Evolutionary conservation across 2,888 invertebrate genomes (phyloP).

Genomic region (Thereva nobilitata): DNA sequence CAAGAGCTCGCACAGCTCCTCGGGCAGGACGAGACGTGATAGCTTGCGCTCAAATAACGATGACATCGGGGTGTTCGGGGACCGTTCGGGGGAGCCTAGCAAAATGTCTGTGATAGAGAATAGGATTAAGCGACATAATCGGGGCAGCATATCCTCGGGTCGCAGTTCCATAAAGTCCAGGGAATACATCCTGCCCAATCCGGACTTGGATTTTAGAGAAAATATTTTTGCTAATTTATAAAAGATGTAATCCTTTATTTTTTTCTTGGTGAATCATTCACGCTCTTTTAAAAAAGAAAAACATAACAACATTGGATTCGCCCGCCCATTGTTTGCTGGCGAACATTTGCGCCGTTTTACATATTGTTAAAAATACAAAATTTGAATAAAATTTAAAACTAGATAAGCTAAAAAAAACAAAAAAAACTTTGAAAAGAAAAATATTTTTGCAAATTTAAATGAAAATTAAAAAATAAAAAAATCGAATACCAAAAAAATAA

Average conservation of each 20-base stretch:
- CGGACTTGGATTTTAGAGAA: conserved; percentile 55
- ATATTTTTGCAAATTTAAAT: too few relatives aligned
- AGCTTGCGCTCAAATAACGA: conserved; percentile 45
- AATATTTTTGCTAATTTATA: conserved; percentile 57
- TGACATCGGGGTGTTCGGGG: conserved; percentile 33
- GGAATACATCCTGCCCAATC: conserved; percentile 46
- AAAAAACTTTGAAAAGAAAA: conserved; percentile 5
- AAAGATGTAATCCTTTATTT: conserved; percentile 35
- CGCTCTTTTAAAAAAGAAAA: too few relatives aligned
- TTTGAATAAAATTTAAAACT: not conserved
- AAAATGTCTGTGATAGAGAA: conserved; percentile 57
- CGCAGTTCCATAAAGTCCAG: conserved; percentile 56
- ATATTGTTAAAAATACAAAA: too few relatives aligned
- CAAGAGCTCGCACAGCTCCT: conserved; percentile 50
- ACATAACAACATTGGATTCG: too few relatives aligned
- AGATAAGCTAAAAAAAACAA: not conserved
- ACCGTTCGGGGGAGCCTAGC: conserved; percentile 32
- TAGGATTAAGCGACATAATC: conserved; percentile 51
- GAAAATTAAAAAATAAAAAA: too few relatives aligned
- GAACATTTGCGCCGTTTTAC: too few relatives aligned
- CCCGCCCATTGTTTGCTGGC: too few relatives aligned
- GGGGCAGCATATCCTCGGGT: conserved; percentile 53
- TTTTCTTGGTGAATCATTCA: not conserved
- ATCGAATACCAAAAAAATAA: too few relatives aligned
- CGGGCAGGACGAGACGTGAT: conserved; percentile 49